Evolutionary conservation across 2,888 invertebrate species (phyloP).

Genomic region (Idaea biselata): DNA sequence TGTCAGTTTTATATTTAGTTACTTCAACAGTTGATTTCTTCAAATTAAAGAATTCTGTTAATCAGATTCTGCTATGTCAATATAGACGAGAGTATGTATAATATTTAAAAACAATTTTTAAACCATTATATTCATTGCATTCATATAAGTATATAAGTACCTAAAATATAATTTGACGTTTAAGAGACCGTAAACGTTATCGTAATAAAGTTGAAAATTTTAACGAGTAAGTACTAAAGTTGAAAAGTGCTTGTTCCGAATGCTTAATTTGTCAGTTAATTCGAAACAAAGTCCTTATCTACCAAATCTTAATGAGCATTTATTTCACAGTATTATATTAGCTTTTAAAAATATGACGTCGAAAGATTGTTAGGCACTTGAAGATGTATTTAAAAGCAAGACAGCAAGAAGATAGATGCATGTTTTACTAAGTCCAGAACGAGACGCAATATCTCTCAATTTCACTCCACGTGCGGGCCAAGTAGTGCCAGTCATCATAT

Average conservation of each 20-base stretch:
- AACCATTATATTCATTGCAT: too few species aligned
- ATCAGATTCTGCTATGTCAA: too few species aligned
- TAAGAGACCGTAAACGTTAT: slow-evolving; percentile 29
- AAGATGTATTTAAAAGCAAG: not conserved
- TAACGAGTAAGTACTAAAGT: slow-evolving; percentile 6
- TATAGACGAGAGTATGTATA: too few species aligned
- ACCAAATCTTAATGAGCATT: slow-evolving; percentile 31
- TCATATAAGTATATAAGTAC: too few species aligned
- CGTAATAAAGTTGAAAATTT: slow-evolving; percentile 33
- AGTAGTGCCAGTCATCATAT: slow-evolving; percentile 73
- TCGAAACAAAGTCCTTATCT: slow-evolving; percentile 31
- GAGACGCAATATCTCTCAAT: slow-evolving; percentile 55
- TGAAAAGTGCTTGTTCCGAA: slow-evolving; percentile 19
- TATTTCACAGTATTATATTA: slow-evolving; percentile 22
- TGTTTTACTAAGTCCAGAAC: slow-evolving; percentile 32
- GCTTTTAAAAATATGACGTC: not conserved
- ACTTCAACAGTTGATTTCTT: too few species aligned
- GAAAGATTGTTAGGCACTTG: not conserved
- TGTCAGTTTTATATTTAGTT: too few species aligned
- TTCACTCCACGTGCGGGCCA: slow-evolving; percentile 71
- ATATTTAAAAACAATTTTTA: too few species aligned
- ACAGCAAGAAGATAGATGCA: slow-evolving; percentile 39
- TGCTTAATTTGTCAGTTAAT: slow-evolving; percentile 1
- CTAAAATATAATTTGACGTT: slow-evolving; percentile 32
- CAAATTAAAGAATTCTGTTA: too few species aligned